Base-by-base conservation (phyloP, 1,140 invertebrate genomes). In the Melitaea cinxia region DNA sequence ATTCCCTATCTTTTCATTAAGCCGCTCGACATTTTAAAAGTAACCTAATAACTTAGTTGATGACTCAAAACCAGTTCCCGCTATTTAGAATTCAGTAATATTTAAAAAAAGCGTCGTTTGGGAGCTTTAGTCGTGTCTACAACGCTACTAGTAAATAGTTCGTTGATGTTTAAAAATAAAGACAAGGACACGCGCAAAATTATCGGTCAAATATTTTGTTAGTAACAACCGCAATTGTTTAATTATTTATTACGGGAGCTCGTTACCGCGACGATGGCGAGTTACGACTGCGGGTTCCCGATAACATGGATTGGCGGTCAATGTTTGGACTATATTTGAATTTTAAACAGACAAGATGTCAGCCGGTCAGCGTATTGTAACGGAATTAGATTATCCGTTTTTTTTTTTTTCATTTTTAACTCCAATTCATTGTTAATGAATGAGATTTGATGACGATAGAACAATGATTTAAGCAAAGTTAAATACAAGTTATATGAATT, bases 151-250 rank as follows among this genome's bases (percentile, higher is more conserved):
- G n/a, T n/a, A n/a, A 17, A 37, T 30, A 24, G 10, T 52, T 23
- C 1, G 37, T 42, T 21, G 4, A 42, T 19, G 23, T 39, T 42
- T 47, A 26, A 42, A 57, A 42, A 53, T 55, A 47, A 17, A n/a
- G 26, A 19, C 0, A 14, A 6, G 37, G 50, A 12, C 49, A 53
- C 53, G 49, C 52, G 39, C 12, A 1, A 17, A 0, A 24, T 55
- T 50, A 62, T 63, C 33, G 50, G 45, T 30, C 53, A 52, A 62
- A 66, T 33, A 63, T 53, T 54, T 56, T 15, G 12, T 57, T 57
- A 39, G 55, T 7, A 10, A 57, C 54, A 14, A 17, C 21, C 4
- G 49, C 23, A 52, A 7, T 15, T 52, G 49, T 52, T 52, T 30
- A 15, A 42, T 42, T 52, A 52, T 28, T 49, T 52, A 47, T 42